A percentile compares a stretch with the other conserved stretches of the same genome.
Conservation (phyloP, 2,888 invertebrate genomes). For the Agonopterix arenella region DNA sequence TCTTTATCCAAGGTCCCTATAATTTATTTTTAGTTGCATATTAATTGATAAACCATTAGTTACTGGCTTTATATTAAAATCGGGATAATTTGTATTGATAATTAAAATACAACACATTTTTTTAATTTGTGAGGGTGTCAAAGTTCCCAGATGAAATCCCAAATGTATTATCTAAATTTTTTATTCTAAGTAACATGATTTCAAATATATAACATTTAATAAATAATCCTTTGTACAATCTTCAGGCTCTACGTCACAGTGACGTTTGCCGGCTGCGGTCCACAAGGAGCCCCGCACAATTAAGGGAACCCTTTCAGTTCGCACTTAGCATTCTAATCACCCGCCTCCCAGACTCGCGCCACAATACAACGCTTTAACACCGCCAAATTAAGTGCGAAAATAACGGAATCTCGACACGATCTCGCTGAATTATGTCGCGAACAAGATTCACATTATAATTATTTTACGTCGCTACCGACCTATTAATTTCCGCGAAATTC, state of each 20-base stretch:
- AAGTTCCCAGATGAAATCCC: too few relatives aligned
- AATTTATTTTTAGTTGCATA: too few relatives aligned
- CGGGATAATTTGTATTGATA: too few relatives aligned
- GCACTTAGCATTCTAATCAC: slow-evolving; percentile 71
- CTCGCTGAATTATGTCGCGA: slow-evolving; percentile 46
- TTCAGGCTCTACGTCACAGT: slow-evolving; percentile 7
- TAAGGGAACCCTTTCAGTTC: slow-evolving; percentile 55
- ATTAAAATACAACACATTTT: too few relatives aligned
- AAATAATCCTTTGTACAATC: slow-evolving; percentile 5
- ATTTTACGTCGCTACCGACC: slow-evolving; percentile 19
- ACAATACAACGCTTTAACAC: slow-evolving; percentile 63
- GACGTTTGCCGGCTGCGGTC: slow-evolving; percentile 42
- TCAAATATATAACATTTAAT: too few relatives aligned
- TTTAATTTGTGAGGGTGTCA: too few relatives aligned
- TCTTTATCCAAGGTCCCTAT: too few relatives aligned
- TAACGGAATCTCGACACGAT: slow-evolving; percentile 42
- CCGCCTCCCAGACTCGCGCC: slow-evolving; percentile 45
- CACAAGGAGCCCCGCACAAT: slow-evolving; percentile 53
- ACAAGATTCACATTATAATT: slow-evolving; percentile 28
- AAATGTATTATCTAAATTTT: too few relatives aligned
- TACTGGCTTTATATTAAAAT: too few relatives aligned
- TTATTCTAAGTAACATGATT: too few relatives aligned
- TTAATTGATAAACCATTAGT: too few relatives aligned
- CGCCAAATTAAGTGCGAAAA: slow-evolving; percentile 64
- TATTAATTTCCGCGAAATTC: slow-evolving; percentile 42